phyloP scores from a whole-genome alignment of 2,113 vertebrate species.

The Pycnonotus jocosus region DNA sequence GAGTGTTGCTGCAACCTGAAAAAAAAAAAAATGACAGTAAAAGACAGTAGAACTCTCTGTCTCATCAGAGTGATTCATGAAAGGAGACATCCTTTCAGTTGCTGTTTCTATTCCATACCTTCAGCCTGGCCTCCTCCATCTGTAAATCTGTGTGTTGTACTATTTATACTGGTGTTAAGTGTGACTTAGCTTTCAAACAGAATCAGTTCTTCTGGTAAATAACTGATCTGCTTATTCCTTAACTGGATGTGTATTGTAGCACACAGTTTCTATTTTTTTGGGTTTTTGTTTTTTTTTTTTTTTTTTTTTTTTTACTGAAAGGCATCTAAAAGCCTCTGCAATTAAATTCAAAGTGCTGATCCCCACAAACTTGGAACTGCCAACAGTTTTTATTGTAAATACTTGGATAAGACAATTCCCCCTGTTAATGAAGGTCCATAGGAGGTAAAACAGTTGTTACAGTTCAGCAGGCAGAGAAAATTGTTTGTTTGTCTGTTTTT shows the following conservation, averaged over 20 bases:
- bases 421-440: not conserved
- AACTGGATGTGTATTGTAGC: not conserved
- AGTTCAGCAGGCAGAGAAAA: not conserved
- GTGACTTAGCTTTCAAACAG: not conserved
- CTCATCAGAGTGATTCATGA: not conserved
- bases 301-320: not conserved
- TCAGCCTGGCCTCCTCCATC: not conserved
- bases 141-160: not conserved
- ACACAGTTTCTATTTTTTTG: not conserved
- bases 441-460: not conserved
- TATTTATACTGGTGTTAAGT: not conserved
- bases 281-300: fast-evolving
- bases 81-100: not conserved
- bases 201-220: not conserved
- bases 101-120: not conserved
- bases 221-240: not conserved
- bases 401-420: not conserved
- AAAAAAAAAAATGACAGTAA: not conserved
- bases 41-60: not conserved
- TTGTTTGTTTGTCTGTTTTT: not conserved
- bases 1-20: not conserved
- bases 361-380: not conserved
- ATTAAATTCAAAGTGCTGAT: not conserved
- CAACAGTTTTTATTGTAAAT: not conserved
- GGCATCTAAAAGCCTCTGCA: not conserved